Conservation (phyloP, 53 echinoderm and acorn worm species). For the Stichopus horrens region DNA sequence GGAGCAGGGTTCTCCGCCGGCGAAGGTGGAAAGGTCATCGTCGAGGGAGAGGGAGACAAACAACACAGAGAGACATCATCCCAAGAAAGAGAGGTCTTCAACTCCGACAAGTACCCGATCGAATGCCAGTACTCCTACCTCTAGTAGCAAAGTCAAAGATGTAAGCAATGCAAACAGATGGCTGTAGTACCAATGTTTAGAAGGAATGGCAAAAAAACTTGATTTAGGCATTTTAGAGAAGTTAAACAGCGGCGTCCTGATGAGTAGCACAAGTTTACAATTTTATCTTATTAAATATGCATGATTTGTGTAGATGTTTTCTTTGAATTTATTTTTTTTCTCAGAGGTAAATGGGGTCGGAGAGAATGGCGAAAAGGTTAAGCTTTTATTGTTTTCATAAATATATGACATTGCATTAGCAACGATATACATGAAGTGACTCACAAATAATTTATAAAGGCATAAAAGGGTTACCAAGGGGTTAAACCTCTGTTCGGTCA, state of each 20-base stretch:
- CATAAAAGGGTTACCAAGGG: no score
- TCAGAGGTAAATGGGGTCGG: no score
- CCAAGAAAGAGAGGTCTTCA: slow-evolving; percentile 95
- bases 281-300: background rate
- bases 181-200: no score
- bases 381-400: no score
- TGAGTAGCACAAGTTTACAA: background rate
- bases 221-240: background rate
- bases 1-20: slow-evolving; percentile 86
- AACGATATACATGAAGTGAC: no score
- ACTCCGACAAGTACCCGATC: slow-evolving; percentile 96
- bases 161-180: slow-evolving; percentile 71
- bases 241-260: background rate
- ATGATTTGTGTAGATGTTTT: no score
- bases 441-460: no score
- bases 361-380: no score
- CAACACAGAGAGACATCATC: slow-evolving; percentile 85
- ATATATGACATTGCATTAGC: no score
- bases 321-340: no score
- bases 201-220: no score
- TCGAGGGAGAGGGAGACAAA: slow-evolving; percentile 73
- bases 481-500: no score
- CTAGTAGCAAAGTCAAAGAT: slow-evolving; percentile 82
- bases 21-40: slow-evolving; percentile 79
- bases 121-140: slow-evolving; percentile 89